Evolutionary conservation across 1,140 invertebrate species (phyloP), one percentile per base, ranked within the genome.

Genomic region (Idris sp.): DNA sequence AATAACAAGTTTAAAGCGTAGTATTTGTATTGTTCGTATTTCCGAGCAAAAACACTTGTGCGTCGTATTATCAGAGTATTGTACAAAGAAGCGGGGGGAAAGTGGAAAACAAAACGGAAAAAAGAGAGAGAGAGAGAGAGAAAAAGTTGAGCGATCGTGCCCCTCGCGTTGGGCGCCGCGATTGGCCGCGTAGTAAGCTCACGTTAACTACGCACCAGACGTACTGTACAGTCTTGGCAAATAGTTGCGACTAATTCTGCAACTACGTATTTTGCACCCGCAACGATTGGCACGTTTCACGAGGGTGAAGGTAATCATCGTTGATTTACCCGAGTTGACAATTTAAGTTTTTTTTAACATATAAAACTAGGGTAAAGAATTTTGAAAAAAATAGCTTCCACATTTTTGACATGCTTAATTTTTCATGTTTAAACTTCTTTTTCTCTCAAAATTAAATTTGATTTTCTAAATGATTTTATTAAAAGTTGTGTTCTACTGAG

Each of bases 171-270:
- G 69, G 49, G 31, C 46, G 30, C 64, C 46, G 53, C 69, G 77
- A 82, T 82, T 82, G 80, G 81, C 78, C 74, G 43, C 64, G 35
- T 46, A 16, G 31, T 30, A 49, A 62, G 35, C 59, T 35, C 30
- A 10, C 11, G 58, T 25, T 43, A 33, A 33, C 30, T 33, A 33
- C 30, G 30, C 30, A 33, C 30, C 76, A 74, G 67, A 49, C 67
- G 35, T 62, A 33, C 33, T 48, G 68, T 80, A 81, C 78, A 79
- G 68, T 80, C 78, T 79, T 82, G 75, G 76, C 77, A 79, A 79
- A 51, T 49, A 77, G 46, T 69, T 48, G 31, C 51, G 36, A 43
- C 58, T 77, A 64, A 69, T 69, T 69, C 49, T 49, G 43, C 49
- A 19, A n/a, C 51, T 25, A 38, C 51, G 49, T 43, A 58, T 43